Percentiles rank a stretch among this genome's conserved stretches.
phyloP scores from a whole-genome alignment of 2,113 vertebrate genomes.

The Gambusia holbrooki region DNA sequence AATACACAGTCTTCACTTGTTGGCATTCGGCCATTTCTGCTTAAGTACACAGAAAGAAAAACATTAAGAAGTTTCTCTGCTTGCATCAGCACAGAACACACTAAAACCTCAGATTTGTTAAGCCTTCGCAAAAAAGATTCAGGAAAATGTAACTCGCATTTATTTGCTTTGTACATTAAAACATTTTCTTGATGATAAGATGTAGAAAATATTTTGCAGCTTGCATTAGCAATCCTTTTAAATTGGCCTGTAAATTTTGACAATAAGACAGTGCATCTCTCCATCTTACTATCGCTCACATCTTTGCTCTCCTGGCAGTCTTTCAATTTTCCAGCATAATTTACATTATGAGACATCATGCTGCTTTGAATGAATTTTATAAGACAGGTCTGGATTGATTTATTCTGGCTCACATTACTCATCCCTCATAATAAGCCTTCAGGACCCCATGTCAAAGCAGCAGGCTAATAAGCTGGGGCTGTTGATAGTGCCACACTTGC shows the following conservation, averaged over 20 bases:
- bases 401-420: conserved; percentile 52
- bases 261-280: neutral
- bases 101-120: conserved; percentile 1
- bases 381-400: conserved; percentile 43
- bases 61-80: conserved; percentile 4
- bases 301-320: neutral
- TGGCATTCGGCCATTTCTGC: conserved; percentile 45
- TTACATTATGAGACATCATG: conserved; percentile 25
- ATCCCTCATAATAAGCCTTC: conserved; percentile 51
- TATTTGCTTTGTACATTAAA: neutral
- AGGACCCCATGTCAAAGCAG: conserved; percentile 58
- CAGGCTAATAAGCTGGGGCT: conserved; percentile 65
- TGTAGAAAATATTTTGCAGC: neutral
- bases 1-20: conserved; percentile 42
- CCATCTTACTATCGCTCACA: neutral
- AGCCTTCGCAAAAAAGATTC: neutral
- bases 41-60: conserved; percentile 20
- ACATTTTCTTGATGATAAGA: neutral
- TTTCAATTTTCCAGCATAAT: conserved; percentile 10
- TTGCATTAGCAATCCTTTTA: neutral
- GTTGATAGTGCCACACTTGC: conserved; percentile 66
- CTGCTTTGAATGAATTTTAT: conserved; percentile 32
- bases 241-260: neutral
- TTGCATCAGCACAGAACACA: neutral
- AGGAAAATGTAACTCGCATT: neutral